phyloP scores from a whole-genome alignment of 1,140 invertebrate species.

The Hormaphis cornu region DNA sequence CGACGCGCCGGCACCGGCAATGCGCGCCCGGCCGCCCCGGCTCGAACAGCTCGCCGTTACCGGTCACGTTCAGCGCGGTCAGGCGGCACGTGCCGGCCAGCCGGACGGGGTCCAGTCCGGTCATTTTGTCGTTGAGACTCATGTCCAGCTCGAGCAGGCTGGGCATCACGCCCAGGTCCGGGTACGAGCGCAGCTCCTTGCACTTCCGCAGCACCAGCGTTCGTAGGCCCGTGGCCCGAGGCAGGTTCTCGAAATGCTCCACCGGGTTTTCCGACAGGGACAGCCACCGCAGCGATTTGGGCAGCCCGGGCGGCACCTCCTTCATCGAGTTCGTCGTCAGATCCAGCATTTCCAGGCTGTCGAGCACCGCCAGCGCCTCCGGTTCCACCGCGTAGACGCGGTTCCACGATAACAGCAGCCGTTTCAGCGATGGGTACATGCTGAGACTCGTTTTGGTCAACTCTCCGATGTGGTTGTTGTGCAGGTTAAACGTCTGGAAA shows the following conservation, averaged over 20 bases:
- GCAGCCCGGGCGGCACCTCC: not conserved
- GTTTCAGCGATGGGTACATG: not conserved
- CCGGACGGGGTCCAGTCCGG: not conserved
- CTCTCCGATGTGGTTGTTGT: not conserved
- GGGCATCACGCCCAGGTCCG: not conserved
- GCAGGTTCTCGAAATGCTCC: not conserved
- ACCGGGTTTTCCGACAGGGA: not conserved
- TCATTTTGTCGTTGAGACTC: not conserved
- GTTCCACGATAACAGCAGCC: not conserved
- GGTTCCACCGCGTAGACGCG: not conserved
- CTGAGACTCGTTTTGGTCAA: not conserved
- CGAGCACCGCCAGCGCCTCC: not conserved
- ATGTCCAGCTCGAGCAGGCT: slow-evolving; percentile 3
- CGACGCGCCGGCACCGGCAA: slow-evolving; percentile 1
- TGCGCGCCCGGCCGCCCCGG: not conserved
- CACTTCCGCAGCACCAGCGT: not conserved
- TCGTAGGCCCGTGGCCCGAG: not conserved
- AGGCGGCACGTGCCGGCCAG: slow-evolving; percentile 1
- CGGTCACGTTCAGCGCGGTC: not conserved
- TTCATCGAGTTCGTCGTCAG: not conserved
- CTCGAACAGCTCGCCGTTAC: not conserved
- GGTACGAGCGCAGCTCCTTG: not conserved
- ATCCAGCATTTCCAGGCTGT: not conserved
- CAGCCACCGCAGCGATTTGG: not conserved
- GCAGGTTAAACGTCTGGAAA: not conserved